Evolutionary conservation across 2,797 vertebrate genomes (phyloP).

Genomic region (Bucorvus abyssinicus): DNA sequence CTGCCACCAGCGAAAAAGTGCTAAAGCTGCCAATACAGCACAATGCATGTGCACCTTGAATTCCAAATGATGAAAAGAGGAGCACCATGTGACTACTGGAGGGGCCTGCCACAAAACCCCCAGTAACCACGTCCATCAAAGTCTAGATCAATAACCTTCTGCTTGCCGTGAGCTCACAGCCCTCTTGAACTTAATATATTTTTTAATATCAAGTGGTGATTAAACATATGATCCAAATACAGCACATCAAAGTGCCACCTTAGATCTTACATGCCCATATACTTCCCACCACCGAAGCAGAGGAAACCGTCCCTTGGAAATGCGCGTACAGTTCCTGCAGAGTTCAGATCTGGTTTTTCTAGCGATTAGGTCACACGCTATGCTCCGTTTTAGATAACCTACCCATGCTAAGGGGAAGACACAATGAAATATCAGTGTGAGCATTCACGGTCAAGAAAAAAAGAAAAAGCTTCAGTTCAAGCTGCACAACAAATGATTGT

Average conservation of each 20-base stretch:
- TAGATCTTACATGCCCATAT: neutral
- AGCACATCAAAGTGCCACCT: neutral
- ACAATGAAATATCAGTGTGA: neutral
- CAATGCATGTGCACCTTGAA: neutral
- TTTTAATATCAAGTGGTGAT: neutral
- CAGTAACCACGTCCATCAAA: neutral
- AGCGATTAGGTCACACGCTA: neutral
- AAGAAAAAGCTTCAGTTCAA: neutral
- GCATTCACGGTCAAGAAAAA: neutral
- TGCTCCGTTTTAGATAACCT: neutral
- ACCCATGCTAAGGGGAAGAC: neutral
- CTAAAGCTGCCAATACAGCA: neutral
- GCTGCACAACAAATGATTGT: neutral
- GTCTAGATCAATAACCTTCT: neutral
- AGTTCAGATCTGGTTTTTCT: neutral
- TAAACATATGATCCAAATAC: neutral
- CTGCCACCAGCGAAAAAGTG: neutral
- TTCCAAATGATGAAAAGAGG: neutral
- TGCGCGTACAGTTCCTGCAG: neutral
- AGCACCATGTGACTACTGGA: neutral
- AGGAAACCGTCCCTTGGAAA: neutral
- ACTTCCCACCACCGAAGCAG: neutral
- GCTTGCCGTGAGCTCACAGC: neutral
- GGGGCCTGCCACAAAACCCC: neutral
- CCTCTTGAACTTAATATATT: neutral